Evolutionary conservation across 2,797 vertebrate species (phyloP).

Genomic region (Vireo griseus): DNA sequence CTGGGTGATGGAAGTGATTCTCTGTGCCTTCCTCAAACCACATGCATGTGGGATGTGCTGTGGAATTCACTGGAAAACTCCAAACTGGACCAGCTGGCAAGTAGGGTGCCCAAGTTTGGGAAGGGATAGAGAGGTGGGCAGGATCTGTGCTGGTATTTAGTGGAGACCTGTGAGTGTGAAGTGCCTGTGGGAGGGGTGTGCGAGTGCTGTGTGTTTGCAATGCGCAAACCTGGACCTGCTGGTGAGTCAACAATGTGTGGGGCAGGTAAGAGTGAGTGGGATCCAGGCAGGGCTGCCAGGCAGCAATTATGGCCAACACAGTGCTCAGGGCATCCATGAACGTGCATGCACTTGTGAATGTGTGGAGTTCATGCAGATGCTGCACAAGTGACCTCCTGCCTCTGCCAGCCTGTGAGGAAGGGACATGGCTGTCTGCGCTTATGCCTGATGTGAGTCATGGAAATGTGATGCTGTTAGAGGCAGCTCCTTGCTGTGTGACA

Average conservation of each 20-base stretch:
- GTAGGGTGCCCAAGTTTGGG: rapidly evolving
- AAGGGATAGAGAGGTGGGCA: rapidly evolving
- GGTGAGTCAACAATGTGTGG: rapidly evolving
- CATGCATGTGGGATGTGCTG: rapidly evolving
- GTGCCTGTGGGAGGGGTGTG: neutral
- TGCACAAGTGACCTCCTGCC: neutral
- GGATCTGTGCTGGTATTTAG: neutral
- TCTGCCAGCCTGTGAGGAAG: neutral
- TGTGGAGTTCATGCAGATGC: rapidly evolving
- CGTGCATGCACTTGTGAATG: rapidly evolving
- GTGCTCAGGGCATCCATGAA: neutral
- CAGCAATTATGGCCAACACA: rapidly evolving
- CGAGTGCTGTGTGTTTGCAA: neutral
- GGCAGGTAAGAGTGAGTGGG: rapidly evolving
- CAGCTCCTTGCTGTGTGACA: neutral
- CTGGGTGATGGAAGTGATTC: neutral
- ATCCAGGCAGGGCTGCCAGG: rapidly evolving
- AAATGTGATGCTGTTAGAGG: neutral
- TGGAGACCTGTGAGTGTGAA: neutral
- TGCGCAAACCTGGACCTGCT: rapidly evolving
- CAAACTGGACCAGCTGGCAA: rapidly evolving
- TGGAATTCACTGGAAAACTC: neutral
- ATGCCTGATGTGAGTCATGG: rapidly evolving
- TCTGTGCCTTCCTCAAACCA: neutral
- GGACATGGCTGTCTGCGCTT: rapidly evolving